Conservation (phyloP, 2,888 invertebrate species). For the Lepidochitona cinerea region DNA sequence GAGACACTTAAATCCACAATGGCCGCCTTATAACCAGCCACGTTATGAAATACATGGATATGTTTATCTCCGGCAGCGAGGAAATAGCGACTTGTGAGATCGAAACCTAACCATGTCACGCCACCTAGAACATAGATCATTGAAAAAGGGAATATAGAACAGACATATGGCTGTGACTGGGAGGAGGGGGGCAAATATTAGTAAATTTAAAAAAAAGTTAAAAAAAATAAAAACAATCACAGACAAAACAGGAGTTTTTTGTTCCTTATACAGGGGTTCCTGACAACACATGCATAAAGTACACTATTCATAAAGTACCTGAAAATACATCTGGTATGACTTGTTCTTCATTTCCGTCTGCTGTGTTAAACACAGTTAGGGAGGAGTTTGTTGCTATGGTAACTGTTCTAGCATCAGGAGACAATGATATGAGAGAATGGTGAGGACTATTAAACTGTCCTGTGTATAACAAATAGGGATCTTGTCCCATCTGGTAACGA, state of each 20-base stretch:
- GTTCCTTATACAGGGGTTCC: no score
- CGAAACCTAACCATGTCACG: constrained; percentile 81
- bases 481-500: constrained; percentile 84
- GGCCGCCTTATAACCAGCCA: constrained; percentile 77
- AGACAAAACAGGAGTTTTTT: no score
- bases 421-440: constrained; percentile 77
- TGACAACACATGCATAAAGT: no score
- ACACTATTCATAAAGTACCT: no score
- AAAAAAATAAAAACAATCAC: no score
- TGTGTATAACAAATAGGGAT: constrained; percentile 80
- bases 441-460: constrained; percentile 74
- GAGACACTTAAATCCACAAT: constrained; percentile 67
- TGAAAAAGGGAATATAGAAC: no score
- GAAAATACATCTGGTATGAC: constrained; percentile 78
- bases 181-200: no score
- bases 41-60: constrained; percentile 84
- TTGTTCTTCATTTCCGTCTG: constrained; percentile 78
- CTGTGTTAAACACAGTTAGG: constrained; percentile 80
- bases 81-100: constrained; percentile 82
- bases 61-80: constrained; percentile 83
- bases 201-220: no score
- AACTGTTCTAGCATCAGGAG: constrained; percentile 85
- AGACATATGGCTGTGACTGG: no score
- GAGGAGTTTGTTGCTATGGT: constrained; percentile 79
- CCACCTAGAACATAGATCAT: constrained; percentile 74